Base-by-base conservation (phyloP, 2,797 vertebrate species). In the Morus bassanus region DNA sequence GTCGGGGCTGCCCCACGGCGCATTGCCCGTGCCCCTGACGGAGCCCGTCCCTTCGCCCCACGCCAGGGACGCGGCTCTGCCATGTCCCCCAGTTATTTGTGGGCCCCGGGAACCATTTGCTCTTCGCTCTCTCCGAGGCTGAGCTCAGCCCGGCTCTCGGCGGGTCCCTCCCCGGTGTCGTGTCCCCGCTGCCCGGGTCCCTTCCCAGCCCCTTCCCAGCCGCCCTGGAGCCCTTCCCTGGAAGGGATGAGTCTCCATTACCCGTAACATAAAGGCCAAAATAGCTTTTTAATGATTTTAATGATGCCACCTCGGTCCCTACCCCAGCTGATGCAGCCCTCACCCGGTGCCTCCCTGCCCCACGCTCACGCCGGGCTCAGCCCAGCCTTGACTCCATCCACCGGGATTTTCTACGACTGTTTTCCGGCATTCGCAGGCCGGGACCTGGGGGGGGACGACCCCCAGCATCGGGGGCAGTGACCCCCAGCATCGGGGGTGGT, bases 381-480 rank as follows among this genome's bases (percentile, higher is more conserved):
- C 51, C 22, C 68, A 18, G 35, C 68, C 50, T 24, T 3, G 28
- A 6, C 35, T 18, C 28, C 37, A 5, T 54, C 37, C 69, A 7
- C 23, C 4, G 23, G 51, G 31, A 54, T n/a, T 56, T 43, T 19
- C 70, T 14, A n/a, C 13, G 4, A 21, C 39, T 13, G 5, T 28
- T n/a, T 45, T 28, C 53, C 53, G 28, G 39, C 68, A 18, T 53
- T 31, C 50, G 1, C 50, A 18, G 50, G 53, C 30, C 3, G 53
- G 35, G 68, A 31, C 19, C 28, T 13, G n/a, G 28, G 7, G 27
- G 19, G 37, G 18, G 11, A 48, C 3, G 46, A 16, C 41, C 43
- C 73, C 73, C 33, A 23, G 4, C 4, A 31, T 4, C 0, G 9
- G 56, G 43, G n/a, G 3, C 1, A n/a, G n/a, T n/a, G 30, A 14